Evolutionary conservation across 2,113 vertebrate species (phyloP), one percentile per base, ranked within the genome.

Genomic region (Grantiella picta): DNA sequence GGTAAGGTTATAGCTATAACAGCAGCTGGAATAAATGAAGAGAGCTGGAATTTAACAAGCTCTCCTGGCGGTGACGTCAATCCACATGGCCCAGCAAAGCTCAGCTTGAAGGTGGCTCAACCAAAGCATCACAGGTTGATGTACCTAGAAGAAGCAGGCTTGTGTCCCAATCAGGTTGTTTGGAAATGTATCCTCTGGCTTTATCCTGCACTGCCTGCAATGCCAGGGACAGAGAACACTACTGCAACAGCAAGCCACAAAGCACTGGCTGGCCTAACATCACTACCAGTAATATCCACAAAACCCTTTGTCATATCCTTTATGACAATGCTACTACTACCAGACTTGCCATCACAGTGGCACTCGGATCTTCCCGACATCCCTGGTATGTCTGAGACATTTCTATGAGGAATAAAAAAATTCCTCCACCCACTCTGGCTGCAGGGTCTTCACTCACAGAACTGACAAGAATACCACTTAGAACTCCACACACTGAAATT

Each of bases 211-310:
- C 6, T 38, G 49, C 44, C 44, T 38, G 9, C 12, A 47, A 23
- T 0, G 0, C 38, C 2, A 1, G 12, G 24, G 16, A 84, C 0
- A 1, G 21, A 77, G 7, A 4, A 63, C 1, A 1, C 13, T 25
- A 38, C 19, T 42, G 20, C 29, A 83, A 56, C 18, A 40, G 19
- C 0, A 1, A 64, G 27, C 18, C 20, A 40, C 8, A 17, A 78
- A 60, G 22, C 60, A 44, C 12, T 15, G 25, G 22, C 4, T 56
- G 19, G n/a, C 21, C 68, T 64, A 36, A 82, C 24, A 16, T 27
- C 16, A 42, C 10, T n/a, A 29, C 1, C 38, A 77, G 31, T 18
- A 72, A 70, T 84, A 66, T 7, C 42, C 75, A n/a, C 28, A 53
- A 87, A 81, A 50, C 4, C 10, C 4, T 61, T 9, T 0, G 2